Evolutionary conservation across 2,113 vertebrate genomes (phyloP).

Genomic region (Laticauda colubrina): DNA sequence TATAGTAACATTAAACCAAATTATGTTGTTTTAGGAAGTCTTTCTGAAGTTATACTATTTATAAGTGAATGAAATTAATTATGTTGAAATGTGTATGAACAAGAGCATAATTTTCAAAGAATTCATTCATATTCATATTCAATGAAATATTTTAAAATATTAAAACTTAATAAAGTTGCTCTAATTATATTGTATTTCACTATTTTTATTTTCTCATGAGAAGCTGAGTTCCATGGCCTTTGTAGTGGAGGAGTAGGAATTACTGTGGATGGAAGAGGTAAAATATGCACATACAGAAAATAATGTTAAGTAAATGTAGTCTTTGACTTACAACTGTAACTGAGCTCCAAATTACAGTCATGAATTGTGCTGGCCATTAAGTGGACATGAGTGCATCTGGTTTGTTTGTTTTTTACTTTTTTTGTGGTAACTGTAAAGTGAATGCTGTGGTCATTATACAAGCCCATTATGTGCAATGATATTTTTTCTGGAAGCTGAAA

Average conservation of each 20-base stretch:
- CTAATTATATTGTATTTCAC: constrained; percentile 23
- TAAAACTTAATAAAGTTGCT: constrained; percentile 24
- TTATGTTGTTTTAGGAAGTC: neutral
- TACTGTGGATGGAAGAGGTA: constrained; percentile 79
- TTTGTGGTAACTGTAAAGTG: neutral
- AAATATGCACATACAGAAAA: neutral
- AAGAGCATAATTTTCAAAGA: neutral
- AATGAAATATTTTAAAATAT: neutral
- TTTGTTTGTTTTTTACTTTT: no score
- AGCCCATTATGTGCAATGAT: neutral
- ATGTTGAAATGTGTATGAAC: accelerated
- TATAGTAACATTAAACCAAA: neutral
- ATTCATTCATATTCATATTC: neutral
- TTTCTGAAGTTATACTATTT: neutral
- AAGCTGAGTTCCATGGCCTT: constrained; percentile 77
- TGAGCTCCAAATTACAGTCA: neutral
- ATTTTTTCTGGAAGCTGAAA: neutral
- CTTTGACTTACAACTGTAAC: neutral
- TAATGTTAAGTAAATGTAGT: neutral
- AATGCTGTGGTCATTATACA: neutral
- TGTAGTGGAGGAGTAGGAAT: constrained; percentile 77
- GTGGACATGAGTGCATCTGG: neutral
- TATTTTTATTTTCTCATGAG: constrained; percentile 8
- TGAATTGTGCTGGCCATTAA: neutral
- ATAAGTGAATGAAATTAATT: neutral